A percentile compares a stretch with the other conserved stretches of the same genome.
phyloP scores from a whole-genome alignment of 2,888 invertebrate species.

The Cheilosia vulpina region DNA sequence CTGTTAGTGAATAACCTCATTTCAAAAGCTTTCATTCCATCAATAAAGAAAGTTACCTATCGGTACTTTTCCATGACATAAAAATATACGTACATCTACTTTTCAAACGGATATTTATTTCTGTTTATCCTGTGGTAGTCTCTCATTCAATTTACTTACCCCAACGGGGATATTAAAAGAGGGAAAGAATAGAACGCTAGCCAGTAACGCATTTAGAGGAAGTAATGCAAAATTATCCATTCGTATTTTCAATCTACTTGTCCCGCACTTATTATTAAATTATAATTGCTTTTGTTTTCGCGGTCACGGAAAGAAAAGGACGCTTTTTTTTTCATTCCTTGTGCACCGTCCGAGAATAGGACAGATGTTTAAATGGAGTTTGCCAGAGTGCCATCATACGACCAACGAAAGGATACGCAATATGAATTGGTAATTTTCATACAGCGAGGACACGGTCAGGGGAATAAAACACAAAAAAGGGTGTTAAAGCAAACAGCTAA shows the following conservation, averaged over 20 bases:
- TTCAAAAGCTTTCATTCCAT: conserved; percentile 8
- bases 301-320: conserved; percentile 61
- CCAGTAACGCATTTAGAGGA: background rate
- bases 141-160: conserved; percentile 13
- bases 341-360: conserved; percentile 49
- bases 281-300: conserved; percentile 71
- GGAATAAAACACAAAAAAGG: conserved; percentile 42
- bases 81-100: background rate
- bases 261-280: conserved; percentile 57
- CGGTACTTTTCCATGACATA: conserved; percentile 5
- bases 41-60: background rate
- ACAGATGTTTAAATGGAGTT: conserved; percentile 59
- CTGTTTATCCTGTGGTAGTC: conserved; percentile 8
- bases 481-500: conserved; percentile 69
- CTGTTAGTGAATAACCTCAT: conserved; percentile 19
- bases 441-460: conserved; percentile 52
- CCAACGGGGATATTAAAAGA: conserved; percentile 4
- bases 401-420: conserved; percentile 57
- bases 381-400: background rate
- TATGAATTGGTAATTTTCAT: conserved; percentile 68
- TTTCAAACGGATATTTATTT: conserved; percentile 10
- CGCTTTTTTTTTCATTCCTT: conserved; percentile 1
- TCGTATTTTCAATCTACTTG: conserved; percentile 2
- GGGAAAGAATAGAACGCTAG: background rate
- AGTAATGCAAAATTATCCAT: conserved; percentile 9